These are phyloP conservation scores for Ferrisia virgata DNA, from an alignment of 2,888 invertebrate species.

Conservation along the genomic window DNA sequence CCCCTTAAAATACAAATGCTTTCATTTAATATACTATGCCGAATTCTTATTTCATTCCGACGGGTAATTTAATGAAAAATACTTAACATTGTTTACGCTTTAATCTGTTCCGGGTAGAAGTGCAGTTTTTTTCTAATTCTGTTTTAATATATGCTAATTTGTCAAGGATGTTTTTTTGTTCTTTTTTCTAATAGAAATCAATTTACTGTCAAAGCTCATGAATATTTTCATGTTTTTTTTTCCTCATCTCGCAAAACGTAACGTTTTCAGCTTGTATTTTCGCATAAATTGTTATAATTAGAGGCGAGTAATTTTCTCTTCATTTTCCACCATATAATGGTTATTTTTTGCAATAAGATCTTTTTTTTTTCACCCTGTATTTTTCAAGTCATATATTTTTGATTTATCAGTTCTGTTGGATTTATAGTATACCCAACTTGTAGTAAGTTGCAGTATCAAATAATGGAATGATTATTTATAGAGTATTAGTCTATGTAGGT, in stretches of 20 bases:
- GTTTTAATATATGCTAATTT: conserved; percentile 19
- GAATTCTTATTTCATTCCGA: conserved; percentile 13
- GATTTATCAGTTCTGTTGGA: not conserved
- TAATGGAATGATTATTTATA: not conserved
- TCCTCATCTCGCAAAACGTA: not conserved
- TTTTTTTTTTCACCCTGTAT: not conserved
- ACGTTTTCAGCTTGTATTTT: not conserved
- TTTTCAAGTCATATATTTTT: not conserved
- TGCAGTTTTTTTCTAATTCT: not conserved
- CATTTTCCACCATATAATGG: too few species aligned
- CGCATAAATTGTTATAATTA: conserved; percentile 15
- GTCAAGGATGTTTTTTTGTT: conserved; percentile 3
- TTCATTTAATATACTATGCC: conserved; percentile 19
- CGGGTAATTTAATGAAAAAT: conserved; percentile 30
- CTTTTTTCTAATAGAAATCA: not conserved
- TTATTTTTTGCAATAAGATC: not conserved
- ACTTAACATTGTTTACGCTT: conserved; percentile 26
- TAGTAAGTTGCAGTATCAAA: not conserved
- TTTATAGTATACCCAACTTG: not conserved
- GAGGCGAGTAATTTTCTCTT: not conserved
- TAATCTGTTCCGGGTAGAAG: not conserved
- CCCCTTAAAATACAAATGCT: conserved; percentile 23
- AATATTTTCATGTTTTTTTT: conserved; percentile 9
- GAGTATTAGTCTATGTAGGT: not conserved
- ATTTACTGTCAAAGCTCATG: conserved; percentile 10